Conservation (phyloP, 2,797 vertebrate genomes). For the Enteromius fasciolatus region DNA sequence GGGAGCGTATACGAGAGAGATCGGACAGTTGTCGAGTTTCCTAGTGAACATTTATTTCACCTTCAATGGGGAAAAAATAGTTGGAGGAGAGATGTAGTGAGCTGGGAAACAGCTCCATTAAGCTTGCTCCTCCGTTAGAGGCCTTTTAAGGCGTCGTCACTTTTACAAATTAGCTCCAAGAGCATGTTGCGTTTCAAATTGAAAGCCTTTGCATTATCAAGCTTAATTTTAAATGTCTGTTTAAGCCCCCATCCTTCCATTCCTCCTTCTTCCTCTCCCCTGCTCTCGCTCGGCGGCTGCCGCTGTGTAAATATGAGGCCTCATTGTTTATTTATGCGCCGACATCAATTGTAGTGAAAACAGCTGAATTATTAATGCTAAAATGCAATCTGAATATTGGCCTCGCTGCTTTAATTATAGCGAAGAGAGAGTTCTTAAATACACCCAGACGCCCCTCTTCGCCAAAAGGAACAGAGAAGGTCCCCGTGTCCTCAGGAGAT, state of each 20-base stretch:
- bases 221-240: slow-evolving; percentile 85
- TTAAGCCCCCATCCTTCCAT: slow-evolving; percentile 71
- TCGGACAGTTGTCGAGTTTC: slow-evolving; percentile 23
- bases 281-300: slow-evolving; percentile 66
- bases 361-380: slow-evolving; percentile 85
- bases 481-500: slow-evolving; percentile 49
- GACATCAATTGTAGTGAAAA: slow-evolving; percentile 86
- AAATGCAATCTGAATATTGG: slow-evolving; percentile 85
- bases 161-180: slow-evolving; percentile 80
- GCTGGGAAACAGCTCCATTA: slow-evolving; percentile 76
- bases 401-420: slow-evolving; percentile 83
- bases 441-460: slow-evolving; percentile 69
- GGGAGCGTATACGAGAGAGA: slow-evolving; percentile 23
- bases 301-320: slow-evolving; percentile 78
- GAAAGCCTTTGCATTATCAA: slow-evolving; percentile 78
- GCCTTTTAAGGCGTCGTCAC: slow-evolving; percentile 81
- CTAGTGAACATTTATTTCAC: slow-evolving; percentile 45
- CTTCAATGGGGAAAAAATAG: slow-evolving; percentile 56
- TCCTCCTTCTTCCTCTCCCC: slow-evolving; percentile 35
- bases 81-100: slow-evolving; percentile 63
- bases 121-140: slow-evolving; percentile 63
- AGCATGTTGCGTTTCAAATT: slow-evolving; percentile 62
- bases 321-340: slow-evolving; percentile 83
- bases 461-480: slow-evolving; percentile 52
- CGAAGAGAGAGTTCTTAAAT: slow-evolving; percentile 79